Base-by-base conservation (phyloP, 2,888 invertebrate species). In the Epirrhoe tristata region DNA sequence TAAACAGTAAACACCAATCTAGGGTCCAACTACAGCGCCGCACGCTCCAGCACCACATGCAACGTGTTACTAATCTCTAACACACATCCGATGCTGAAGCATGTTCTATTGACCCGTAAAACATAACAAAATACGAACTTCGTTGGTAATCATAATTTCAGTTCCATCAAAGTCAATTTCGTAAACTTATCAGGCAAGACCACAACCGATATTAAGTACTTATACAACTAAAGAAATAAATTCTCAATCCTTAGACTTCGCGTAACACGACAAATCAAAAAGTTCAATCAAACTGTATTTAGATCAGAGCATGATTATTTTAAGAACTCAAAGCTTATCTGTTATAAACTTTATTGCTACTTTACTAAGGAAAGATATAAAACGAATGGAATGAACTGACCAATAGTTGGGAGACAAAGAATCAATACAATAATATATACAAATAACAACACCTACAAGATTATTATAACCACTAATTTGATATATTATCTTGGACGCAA, bases 131-230 rank as follows among this genome's bases (percentile, higher is more conserved):
- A 73, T 67, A 71, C 76, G 78, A 79, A 89, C 87, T 93, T 93
- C 93, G 93, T 93, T 93, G 93, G 93, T 93, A 92, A 91, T 92
- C 90, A 84, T 88, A 89, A 91, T 88, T 92, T 91, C 90, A 90
- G 86, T 89, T 90, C 89, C 90, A 88, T 87, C 88, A 85, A 88
- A 88, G 86, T 88, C 84, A 86, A 88, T 90, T 90, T 89, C 82
- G 88, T 91, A 88, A 92, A 93, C 93, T 92, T 94, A 93, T 92
- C 92, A 93, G 93, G 94, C 94, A 94, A 94, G 94, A 94, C 93
- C 94, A 94, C 93, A 94, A 94, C 94, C 93, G 90, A 93, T 93
- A 93, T 91, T 93, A 93, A 93, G 93, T 94, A 93, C 93, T 93
- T 93, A 93, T 16, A 83, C 77, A 85, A 84, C 93, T 93, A 94